phyloP scores from a whole-genome alignment of 2,888 invertebrate species.

The Monoplex corrugatus region DNA sequence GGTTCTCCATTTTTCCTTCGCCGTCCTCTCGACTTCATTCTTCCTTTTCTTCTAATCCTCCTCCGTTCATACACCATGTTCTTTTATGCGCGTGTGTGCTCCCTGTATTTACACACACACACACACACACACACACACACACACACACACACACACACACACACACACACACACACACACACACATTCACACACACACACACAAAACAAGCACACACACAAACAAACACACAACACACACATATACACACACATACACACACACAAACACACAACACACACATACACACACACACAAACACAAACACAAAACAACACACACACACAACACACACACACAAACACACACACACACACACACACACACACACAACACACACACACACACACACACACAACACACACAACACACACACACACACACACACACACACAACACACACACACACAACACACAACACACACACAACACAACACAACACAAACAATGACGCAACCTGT shows the following conservation, averaged over 20 bases:
- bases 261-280: no score
- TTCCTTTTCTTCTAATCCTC: not conserved
- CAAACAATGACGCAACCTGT: conserved; percentile 63
- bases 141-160: no score
- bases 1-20: not conserved
- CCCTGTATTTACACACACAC: no score
- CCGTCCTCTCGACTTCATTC: no score
- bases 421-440: not conserved
- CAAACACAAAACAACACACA: no score
- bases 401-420: not conserved
- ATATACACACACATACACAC: no score
- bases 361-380: not conserved
- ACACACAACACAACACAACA: not conserved
- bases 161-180: no score
- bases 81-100: not conserved
- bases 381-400: not conserved
- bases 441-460: conserved; percentile 9
- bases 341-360: not conserved
- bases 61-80: not conserved
- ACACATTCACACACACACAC: no score
- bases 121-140: no score
- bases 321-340: conserved; percentile 6
- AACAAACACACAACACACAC: no score
- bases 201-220: no score
- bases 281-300: no score